Evolutionary conservation across 2,888 invertebrate species (phyloP).

Genomic region (Branchinecta sandiegonensis): DNA sequence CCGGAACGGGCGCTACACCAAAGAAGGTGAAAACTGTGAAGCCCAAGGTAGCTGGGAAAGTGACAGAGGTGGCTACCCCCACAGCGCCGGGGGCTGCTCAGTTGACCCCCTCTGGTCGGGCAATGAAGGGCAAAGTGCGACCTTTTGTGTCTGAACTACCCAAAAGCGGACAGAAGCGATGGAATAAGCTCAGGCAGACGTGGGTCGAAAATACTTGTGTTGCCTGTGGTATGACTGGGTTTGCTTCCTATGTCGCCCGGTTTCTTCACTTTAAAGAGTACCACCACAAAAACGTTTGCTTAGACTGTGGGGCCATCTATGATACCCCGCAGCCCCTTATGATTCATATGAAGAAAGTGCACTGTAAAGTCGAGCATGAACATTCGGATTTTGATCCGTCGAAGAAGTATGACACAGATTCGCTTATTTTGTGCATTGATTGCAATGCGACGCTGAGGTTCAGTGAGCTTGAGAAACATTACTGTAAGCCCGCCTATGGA

Average conservation of each 20-base stretch:
- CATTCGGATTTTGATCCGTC: conserved; percentile 1
- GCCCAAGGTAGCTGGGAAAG: background rate
- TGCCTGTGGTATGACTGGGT: conserved; percentile 4
- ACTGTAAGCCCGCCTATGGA: background rate
- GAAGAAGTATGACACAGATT: background rate
- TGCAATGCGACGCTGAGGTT: background rate
- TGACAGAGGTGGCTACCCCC: background rate
- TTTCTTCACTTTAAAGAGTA: conserved; percentile 8
- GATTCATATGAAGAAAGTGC: conserved; percentile 3
- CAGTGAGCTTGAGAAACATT: background rate
- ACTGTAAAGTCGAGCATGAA: background rate
- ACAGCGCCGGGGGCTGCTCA: background rate
- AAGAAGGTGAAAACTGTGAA: background rate
- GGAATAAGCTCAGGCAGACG: background rate
- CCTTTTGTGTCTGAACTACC: background rate
- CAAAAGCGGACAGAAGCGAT: background rate
- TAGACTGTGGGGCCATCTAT: conserved; percentile 2
- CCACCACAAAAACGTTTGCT: background rate
- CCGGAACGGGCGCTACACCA: background rate
- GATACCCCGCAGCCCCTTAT: conserved; percentile 6
- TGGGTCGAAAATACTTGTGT: conserved; percentile 8
- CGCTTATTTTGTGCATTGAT: background rate
- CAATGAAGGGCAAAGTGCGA: too few relatives aligned
- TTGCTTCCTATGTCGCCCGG: background rate
- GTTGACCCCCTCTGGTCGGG: background rate